Evolutionary conservation across 2,113 vertebrate species (phyloP), one percentile per base, ranked within the genome.

Genomic region (Cryptoleucopteryx plumbea): DNA sequence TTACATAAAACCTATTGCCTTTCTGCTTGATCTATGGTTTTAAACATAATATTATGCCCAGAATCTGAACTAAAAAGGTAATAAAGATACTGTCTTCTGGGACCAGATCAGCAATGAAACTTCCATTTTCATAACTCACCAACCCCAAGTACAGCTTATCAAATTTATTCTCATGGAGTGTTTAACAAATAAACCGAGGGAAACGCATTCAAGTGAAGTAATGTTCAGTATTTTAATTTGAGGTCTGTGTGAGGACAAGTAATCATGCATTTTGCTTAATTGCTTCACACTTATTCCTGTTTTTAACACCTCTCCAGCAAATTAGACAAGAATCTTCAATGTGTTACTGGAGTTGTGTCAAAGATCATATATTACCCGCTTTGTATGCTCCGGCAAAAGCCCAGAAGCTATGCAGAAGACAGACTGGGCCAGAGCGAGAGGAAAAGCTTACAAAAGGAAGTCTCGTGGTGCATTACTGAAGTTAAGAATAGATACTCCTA

Each of bases 191-290:
- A 98, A 98, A 97, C 85, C 10, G 8, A 95, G 47, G 82, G 45
- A 88, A 97, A 92, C 25, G 83, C 0, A 43, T 93, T 94, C 75
- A 85, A 96, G 62, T 81, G 96, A 97, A 96, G 96, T 86, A 94
- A 82, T 36, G 67, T 72, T 96, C 81, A 55, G n/a, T 88, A 61
- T 79, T 97, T 83, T 93, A 72, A 89, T 85, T 90, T 3, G 13
- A 93, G 73, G 66, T 95, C 83, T 68, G 43, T 20, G 9, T 48
- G 88, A 96, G 95, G 88, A 94, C 85, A 97, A 97, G 82, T 61
- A 98, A 97, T 97, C 91, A 94, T 93, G 59, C 85, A 87, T 97
- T 96, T 96, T 97, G 55, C 75, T 97, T 98, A 98, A 98, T 97
- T 98, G 93, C 82, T 98, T 98, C 96, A 95, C 97, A 96, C 92